Base-by-base conservation (phyloP, 2,113 vertebrate species). In the Lophura nycthemera region DNA sequence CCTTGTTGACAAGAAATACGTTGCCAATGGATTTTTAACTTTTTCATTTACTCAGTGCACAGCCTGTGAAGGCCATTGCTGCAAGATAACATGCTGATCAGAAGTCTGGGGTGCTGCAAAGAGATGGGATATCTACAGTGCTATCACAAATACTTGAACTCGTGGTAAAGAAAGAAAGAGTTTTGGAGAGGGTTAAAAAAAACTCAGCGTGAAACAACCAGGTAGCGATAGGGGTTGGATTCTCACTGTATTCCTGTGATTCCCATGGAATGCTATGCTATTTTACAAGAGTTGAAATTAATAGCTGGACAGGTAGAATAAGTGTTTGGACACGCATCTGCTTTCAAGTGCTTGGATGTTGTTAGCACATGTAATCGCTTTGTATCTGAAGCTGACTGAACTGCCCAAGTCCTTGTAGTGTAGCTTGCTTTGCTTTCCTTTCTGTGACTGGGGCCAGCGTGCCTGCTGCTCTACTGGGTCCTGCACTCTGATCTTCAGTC, bases 51-150 rank as follows among this genome's bases (percentile, higher is more conserved):
- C 54, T 72, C 29, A 5, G 36, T 29, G 24, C 27, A 8, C 30
- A 59, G 63, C 30, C 70, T 40, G 36, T 29, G 61, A 42, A 40
- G 42, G 13, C 34, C 8, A 1, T 8, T 40, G 75, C 67, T 42
- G 6, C 42, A 19, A 52, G 83, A n/a, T 24, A 54, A 6, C 40
- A 3, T 3, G 42, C 66, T n/a, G 32, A 22, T 30, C n/a, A 0
- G 1, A 1, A 5, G 6, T 19, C 27, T 38, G 20, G 34, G 34
- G 42, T 16, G 4, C 9, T 84, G 57, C 48, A 24, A 48, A 24
- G 67, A 80, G 20, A 22, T 5, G 36, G 59, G 40, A 3, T 45
- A 34, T 6, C 63, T 52, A 0, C 0, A 0, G 52, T 61, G 61
- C 54, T 85, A 6, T 66, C 34, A 19, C 15, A 30, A 60, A 20